These are phyloP conservation scores for Lysandra coridon DNA, from an alignment of 2,888 invertebrate species.

Conservation along the genomic window DNA sequence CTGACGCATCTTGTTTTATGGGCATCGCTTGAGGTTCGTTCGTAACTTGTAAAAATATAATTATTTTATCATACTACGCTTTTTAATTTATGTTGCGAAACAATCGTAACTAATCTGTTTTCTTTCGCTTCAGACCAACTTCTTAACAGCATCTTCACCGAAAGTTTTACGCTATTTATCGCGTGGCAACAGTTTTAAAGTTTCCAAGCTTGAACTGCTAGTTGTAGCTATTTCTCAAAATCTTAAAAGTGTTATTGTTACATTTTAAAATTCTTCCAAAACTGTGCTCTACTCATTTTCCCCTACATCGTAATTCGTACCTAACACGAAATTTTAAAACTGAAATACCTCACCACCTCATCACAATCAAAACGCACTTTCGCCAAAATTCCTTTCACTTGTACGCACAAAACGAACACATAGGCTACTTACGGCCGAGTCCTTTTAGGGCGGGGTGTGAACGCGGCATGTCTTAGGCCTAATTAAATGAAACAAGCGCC, in stretches of 20 bases:
- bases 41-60: not conserved
- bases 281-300: not conserved
- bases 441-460: slow-evolving; percentile 74
- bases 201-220: slow-evolving; percentile 17
- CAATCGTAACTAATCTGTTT: not conserved
- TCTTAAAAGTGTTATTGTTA: not conserved
- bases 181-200: slow-evolving; percentile 10
- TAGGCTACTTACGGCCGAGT: slow-evolving; percentile 63
- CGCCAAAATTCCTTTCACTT: slow-evolving; percentile 28
- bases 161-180: not conserved
- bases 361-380: slow-evolving; percentile 7
- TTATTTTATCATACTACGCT: not conserved
- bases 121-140: not conserved
- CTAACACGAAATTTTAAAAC: not conserved
- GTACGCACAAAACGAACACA: slow-evolving; percentile 54
- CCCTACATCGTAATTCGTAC: not conserved
- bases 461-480: slow-evolving; percentile 65
- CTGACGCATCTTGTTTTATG: not conserved
- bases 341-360: not conserved
- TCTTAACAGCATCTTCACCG: slow-evolving; percentile 7
- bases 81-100: not conserved
- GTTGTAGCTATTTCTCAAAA: not conserved
- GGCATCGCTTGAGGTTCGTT: not conserved
- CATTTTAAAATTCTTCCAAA: not conserved
- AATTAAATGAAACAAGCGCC: slow-evolving; percentile 76